phyloP scores from a whole-genome alignment of 2,797 vertebrate species.

The Serranus cabrilla region DNA sequence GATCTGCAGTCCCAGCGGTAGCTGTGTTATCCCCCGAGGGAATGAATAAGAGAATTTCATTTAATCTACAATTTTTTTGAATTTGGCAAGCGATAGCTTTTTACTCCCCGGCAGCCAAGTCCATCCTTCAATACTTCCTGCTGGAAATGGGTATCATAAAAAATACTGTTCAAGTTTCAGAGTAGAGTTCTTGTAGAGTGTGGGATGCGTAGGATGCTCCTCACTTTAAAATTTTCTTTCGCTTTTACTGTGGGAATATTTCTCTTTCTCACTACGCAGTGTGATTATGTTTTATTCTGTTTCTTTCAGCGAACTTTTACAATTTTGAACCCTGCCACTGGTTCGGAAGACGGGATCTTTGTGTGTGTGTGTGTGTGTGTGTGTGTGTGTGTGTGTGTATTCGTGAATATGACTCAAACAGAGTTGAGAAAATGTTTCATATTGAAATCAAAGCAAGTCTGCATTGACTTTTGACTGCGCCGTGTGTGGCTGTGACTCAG shows the following conservation, averaged over 20 bases:
- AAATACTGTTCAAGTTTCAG: conserved; percentile 29
- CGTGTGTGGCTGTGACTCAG: conserved; percentile 5
- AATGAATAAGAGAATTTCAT: conserved; percentile 53
- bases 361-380: neutral
- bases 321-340: conserved; percentile 9
- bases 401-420: neutral
- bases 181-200: conserved; percentile 12
- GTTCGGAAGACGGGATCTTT: neutral
- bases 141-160: conserved; percentile 41
- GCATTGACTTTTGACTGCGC: neutral
- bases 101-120: conserved; percentile 14
- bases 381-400: neutral
- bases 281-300: conserved; percentile 31
- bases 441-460: conserved; percentile 10
- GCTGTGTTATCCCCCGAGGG: conserved; percentile 35
- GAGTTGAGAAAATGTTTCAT: neutral
- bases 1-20: conserved; percentile 62
- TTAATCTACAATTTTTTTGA: conserved; percentile 56
- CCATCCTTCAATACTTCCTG: conserved; percentile 16
- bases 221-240: conserved; percentile 36
- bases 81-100: conserved; percentile 21
- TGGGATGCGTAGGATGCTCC: conserved; percentile 7
- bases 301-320: conserved; percentile 22
- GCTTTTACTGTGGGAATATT: conserved; percentile 35
- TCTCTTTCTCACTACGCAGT: conserved; percentile 24